Conservation (phyloP, 2,797 vertebrate species). For the Furcifer pardalis region DNA sequence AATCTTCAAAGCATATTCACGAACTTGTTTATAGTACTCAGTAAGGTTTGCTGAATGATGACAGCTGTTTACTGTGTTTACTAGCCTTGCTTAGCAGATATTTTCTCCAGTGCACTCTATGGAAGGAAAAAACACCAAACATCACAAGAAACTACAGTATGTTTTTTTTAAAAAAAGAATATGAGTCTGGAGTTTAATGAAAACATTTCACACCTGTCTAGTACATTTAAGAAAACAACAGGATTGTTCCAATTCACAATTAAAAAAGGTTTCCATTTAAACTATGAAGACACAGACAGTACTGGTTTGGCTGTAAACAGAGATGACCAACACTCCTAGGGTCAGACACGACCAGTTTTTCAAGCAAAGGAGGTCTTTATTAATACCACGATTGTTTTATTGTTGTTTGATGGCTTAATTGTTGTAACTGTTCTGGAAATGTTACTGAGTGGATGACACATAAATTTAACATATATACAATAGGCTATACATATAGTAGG, state of each 20-base stretch:
- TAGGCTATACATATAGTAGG: too few relatives aligned
- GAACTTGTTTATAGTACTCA: background rate
- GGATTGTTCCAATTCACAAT: background rate
- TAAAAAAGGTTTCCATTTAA: background rate
- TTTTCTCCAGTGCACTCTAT: background rate
- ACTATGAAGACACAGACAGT: too few relatives aligned
- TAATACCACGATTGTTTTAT: background rate
- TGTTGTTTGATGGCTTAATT: background rate
- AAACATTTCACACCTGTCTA: background rate
- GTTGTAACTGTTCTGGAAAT: background rate
- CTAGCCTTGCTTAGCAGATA: background rate
- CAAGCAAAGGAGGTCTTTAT: too few relatives aligned
- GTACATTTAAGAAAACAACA: background rate
- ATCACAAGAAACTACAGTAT: background rate
- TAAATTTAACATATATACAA: background rate
- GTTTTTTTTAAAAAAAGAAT: background rate
- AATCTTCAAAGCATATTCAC: background rate
- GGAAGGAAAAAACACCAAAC: background rate
- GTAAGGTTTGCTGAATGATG: background rate
- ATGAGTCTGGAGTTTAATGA: background rate
- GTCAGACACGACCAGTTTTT: too few relatives aligned
- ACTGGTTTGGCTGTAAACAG: too few relatives aligned
- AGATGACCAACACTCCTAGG: too few relatives aligned
- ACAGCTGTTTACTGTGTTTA: background rate
- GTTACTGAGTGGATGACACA: background rate